Conservation (phyloP, 2,113 vertebrate species). For the Thryonomys swinderianus region DNA sequence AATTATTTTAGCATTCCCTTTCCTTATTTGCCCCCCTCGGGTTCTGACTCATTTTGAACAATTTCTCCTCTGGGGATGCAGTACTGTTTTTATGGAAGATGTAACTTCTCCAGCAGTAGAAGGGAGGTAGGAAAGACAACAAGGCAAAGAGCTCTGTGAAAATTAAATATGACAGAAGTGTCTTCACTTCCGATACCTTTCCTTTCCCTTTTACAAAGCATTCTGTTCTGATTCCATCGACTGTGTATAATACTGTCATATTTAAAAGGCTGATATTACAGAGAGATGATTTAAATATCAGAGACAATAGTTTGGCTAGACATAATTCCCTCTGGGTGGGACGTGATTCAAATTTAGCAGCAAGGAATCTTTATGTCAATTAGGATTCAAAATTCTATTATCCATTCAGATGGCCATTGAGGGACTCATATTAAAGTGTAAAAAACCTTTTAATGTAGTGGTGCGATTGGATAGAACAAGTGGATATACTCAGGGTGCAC, state of each 20-base stretch:
- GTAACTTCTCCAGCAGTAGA: neutral
- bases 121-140: neutral
- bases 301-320: neutral
- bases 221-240: neutral
- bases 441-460: neutral
- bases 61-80: neutral
- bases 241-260: neutral
- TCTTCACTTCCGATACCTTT: neutral
- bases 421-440: neutral
- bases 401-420: neutral
- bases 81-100: neutral
- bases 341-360: neutral
- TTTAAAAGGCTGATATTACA: conserved; percentile 36
- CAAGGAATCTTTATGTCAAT: neutral
- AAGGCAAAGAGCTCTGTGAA: neutral
- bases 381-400: neutral
- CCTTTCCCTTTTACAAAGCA: neutral
- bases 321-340: neutral
- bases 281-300: neutral
- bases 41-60: conserved; percentile 38
- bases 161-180: neutral
- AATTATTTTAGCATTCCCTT: conserved; percentile 54
- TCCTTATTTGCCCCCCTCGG: neutral
- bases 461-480: neutral
- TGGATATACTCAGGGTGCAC: neutral